Conservation (phyloP, 1,140 invertebrate genomes). For the Ceratina calcarata region DNA sequence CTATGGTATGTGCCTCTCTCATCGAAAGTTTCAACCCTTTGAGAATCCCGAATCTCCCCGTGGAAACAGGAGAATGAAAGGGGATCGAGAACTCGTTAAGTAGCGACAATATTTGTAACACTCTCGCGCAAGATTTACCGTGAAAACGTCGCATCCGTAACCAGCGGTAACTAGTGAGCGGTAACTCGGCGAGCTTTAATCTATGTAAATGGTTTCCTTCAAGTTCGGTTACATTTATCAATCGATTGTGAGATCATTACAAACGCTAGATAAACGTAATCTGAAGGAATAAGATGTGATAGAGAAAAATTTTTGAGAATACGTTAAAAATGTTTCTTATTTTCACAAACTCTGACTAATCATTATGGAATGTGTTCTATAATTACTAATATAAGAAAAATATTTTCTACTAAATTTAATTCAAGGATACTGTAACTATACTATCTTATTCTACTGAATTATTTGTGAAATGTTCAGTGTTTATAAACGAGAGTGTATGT, state of each 20-base stretch:
- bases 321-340: no score
- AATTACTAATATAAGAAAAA: no score
- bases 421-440: no score
- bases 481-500: no score
- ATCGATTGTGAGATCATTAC: conserved; percentile 8
- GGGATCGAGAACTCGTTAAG: conserved; percentile 45
- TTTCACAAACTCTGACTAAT: no score
- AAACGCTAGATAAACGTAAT: no score
- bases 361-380: no score
- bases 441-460: no score
- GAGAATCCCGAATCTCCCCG: conserved; percentile 48
- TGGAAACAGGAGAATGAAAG: background rate
- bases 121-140: conserved; percentile 54
- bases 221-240: conserved; percentile 8
- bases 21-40: conserved; percentile 49
- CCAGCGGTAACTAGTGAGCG: conserved; percentile 6
- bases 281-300: no score
- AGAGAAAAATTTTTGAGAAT: no score
- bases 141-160: conserved; percentile 48
- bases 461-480: no score
- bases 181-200: conserved; percentile 31
- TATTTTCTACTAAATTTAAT: no score
- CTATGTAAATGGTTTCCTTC: conserved; percentile 15
- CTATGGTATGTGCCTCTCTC: conserved; percentile 27
- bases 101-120: conserved; percentile 60